A percentile compares a stretch with the other conserved stretches of the same genome.
Evolutionary conservation across 2,113 vertebrate species (phyloP).

Genomic region (Bambusicola thoracicus): DNA sequence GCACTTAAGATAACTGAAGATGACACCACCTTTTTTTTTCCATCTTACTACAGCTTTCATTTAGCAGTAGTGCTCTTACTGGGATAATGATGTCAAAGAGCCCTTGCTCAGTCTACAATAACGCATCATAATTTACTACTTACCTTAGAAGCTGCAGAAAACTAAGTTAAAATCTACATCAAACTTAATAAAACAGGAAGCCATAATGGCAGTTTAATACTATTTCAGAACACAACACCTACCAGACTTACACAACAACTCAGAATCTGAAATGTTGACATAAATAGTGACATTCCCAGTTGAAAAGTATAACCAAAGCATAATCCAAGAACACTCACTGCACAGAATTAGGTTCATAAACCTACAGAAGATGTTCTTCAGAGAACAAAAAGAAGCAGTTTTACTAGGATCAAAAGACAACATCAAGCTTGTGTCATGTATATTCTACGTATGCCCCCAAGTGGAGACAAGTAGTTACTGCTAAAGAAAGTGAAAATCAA

Average conservation of each 20-base stretch:
- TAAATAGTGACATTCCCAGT: background rate
- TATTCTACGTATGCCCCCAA: slow-evolving; percentile 47
- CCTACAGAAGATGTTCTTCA: background rate
- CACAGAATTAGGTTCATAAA: background rate
- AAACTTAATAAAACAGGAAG: background rate
- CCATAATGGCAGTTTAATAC: background rate
- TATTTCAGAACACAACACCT: background rate
- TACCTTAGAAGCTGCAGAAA: slow-evolving; percentile 13
- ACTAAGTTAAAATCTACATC: background rate
- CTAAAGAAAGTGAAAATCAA: slow-evolving; percentile 43
- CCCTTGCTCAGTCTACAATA: background rate
- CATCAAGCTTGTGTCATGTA: background rate
- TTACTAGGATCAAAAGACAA: background rate
- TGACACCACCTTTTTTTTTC: background rate
- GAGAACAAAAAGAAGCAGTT: background rate
- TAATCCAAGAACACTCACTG: background rate
- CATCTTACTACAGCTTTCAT: background rate
- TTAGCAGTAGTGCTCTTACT: background rate
- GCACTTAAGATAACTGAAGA: background rate
- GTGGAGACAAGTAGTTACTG: slow-evolving; percentile 59
- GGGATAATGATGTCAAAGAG: background rate
- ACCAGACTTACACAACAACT: background rate
- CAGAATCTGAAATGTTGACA: background rate
- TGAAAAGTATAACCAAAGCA: background rate
- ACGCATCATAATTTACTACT: background rate